These are phyloP conservation scores for Xiphophorus hellerii DNA, from an alignment of 2,113 vertebrate genomes.

Conservation along the genomic window DNA sequence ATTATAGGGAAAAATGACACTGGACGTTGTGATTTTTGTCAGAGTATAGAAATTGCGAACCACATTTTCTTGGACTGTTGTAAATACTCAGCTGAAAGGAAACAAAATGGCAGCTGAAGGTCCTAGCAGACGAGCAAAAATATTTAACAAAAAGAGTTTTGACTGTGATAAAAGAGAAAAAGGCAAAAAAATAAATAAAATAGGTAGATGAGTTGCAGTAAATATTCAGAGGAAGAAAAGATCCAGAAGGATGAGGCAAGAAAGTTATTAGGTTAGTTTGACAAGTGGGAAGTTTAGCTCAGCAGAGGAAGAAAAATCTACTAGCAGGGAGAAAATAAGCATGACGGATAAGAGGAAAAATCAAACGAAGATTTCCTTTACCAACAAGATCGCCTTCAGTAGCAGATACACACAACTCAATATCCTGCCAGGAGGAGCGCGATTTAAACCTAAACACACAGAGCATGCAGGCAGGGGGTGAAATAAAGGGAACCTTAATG, in stretches of 20 bases:
- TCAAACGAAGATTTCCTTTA: neutral
- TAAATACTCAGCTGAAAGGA: no score
- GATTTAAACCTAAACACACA: neutral
- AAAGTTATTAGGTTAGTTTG: slow-evolving; percentile 34
- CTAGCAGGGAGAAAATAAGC: neutral
- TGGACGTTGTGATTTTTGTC: no score
- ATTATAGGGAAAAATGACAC: no score
- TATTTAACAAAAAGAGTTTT: no score
- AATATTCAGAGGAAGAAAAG: no score
- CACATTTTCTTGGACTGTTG: no score
- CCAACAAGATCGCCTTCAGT: neutral
- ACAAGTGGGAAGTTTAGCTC: slow-evolving; percentile 36
- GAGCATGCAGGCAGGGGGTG: neutral
- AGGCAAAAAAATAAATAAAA: no score
- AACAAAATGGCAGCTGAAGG: no score
- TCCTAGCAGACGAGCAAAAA: no score
- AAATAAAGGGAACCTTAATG: neutral
- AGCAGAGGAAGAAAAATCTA: neutral
- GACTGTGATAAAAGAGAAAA: no score
- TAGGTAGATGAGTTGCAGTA: no score
- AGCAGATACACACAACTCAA: neutral
- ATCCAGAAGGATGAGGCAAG: slow-evolving; percentile 5
- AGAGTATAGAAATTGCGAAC: no score
- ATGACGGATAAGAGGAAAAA: neutral
- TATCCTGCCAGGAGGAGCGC: neutral